These are phyloP conservation scores for Drosophila rufa DNA, from an alignment of 1,140 invertebrate genomes.

Conservation along the genomic window DNA sequence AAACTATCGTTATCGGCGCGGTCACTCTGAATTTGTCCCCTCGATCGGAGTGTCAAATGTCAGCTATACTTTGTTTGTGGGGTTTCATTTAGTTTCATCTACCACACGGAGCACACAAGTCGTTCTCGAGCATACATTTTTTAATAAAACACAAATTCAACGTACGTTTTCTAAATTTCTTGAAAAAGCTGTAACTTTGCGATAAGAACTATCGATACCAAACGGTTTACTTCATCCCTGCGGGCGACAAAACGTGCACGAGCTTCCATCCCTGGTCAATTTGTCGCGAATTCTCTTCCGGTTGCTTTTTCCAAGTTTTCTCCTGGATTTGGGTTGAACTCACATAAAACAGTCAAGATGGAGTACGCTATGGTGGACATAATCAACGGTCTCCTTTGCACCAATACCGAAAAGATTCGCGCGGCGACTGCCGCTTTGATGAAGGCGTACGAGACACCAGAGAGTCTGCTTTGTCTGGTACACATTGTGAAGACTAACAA, in stretches of 20 bases:
- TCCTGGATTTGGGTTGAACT: not conserved
- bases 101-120: no score
- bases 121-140: no score
- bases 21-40: no score
- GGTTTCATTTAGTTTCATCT: no score
- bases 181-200: not conserved
- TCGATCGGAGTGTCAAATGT: not conserved
- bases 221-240: not conserved
- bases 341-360: slow-evolving; percentile 31
- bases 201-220: not conserved
- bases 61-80: no score
- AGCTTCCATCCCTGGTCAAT: slow-evolving; percentile 1
- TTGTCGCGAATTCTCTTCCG: slow-evolving; percentile 27
- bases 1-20: no score
- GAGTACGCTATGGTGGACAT: slow-evolving; percentile 61
- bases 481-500: slow-evolving; percentile 86
- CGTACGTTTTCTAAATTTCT: no score
- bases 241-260: slow-evolving; percentile 26
- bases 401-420: slow-evolving; percentile 85
- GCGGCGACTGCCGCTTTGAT: slow-evolving; percentile 88
- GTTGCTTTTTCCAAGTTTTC: not conserved
- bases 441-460: slow-evolving; percentile 88
- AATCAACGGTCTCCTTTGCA: slow-evolving; percentile 69
- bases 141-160: no score
- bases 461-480: slow-evolving; percentile 87